phyloP scores from a whole-genome alignment of 2,113 vertebrate species.

The Gymnocephalus cernua region DNA sequence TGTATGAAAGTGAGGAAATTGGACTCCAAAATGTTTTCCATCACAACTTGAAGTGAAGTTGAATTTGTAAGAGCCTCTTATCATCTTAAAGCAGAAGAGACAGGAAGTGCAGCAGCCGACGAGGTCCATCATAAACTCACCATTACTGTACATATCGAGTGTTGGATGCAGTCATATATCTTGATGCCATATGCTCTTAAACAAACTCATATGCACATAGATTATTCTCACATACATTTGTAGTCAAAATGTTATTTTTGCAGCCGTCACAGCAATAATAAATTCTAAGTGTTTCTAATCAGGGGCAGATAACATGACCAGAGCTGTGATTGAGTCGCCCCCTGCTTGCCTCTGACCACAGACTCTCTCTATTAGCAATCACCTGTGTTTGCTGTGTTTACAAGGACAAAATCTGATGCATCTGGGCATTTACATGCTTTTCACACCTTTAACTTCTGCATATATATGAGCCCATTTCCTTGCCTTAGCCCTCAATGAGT shows the following conservation, averaged over 20 bases:
- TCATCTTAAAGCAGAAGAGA: not conserved
- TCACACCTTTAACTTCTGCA: constrained; percentile 71
- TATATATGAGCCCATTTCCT: constrained; percentile 75
- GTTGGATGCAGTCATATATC: constrained; percentile 17
- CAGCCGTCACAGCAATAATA: constrained; percentile 17
- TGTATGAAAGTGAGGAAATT: constrained; percentile 14
- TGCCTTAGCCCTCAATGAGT: constrained; percentile 56
- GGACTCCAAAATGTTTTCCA: not conserved
- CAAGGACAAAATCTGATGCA: constrained; percentile 55
- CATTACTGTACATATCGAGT: constrained; percentile 1
- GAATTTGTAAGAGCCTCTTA: not conserved
- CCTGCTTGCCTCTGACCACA: constrained; percentile 50
- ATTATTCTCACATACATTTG: constrained; percentile 26
- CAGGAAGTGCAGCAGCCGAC: constrained; percentile 1
- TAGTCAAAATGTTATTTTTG: constrained; percentile 43
- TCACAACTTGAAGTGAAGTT: constrained; percentile 2
- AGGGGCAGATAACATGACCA: constrained; percentile 43
- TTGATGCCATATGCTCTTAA: constrained; percentile 20
- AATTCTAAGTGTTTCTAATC: constrained; percentile 47
- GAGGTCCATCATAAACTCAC: constrained; percentile 12
- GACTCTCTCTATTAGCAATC: constrained; percentile 60
- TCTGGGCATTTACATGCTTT: constrained; percentile 68
- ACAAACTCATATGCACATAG: constrained; percentile 7
- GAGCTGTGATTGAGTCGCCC: constrained; percentile 32
- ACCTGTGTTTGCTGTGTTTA: constrained; percentile 65